These are phyloP conservation scores for Agapornis canus DNA, from an alignment of 2,797 vertebrate species.

Conservation along the genomic window DNA sequence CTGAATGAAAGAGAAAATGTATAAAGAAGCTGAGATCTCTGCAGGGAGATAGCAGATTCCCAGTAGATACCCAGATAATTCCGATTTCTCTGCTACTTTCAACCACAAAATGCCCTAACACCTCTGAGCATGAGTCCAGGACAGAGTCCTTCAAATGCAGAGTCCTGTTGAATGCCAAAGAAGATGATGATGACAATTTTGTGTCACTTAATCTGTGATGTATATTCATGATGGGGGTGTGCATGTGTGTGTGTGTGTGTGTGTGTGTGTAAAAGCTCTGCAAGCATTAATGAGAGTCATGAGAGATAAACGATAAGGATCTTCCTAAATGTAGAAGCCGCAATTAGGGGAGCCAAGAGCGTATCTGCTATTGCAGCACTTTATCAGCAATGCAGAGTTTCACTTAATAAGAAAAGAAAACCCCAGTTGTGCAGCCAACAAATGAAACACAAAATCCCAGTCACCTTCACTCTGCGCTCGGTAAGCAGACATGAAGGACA, in stretches of 20 bases:
- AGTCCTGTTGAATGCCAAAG: accelerated
- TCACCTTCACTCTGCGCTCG: accelerated
- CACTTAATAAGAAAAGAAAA: slow-evolving; percentile 3
- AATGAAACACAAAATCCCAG: neutral
- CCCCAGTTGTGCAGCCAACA: neutral
- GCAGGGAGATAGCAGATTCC: neutral
- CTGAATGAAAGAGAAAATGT: neutral
- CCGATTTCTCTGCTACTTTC: neutral
- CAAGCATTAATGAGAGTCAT: slow-evolving; percentile 20
- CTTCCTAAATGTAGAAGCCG: neutral
- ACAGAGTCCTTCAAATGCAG: neutral
- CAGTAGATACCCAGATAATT: neutral
- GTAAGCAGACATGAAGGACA: neutral
- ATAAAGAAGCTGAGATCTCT: neutral
- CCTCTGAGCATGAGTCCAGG: neutral
- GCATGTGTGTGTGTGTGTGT: accelerated
- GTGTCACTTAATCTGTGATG: neutral
- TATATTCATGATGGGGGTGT: neutral
- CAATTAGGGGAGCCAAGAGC: slow-evolving; percentile 20
- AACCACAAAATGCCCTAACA: neutral
- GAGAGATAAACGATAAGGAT: neutral
- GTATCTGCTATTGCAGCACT: neutral
- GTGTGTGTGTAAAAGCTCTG: neutral
- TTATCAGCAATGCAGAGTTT: slow-evolving; percentile 33
- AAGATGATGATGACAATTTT: neutral